Conservation (phyloP, 2,888 invertebrate species). For the Pristionchus maxplancki region DNA sequence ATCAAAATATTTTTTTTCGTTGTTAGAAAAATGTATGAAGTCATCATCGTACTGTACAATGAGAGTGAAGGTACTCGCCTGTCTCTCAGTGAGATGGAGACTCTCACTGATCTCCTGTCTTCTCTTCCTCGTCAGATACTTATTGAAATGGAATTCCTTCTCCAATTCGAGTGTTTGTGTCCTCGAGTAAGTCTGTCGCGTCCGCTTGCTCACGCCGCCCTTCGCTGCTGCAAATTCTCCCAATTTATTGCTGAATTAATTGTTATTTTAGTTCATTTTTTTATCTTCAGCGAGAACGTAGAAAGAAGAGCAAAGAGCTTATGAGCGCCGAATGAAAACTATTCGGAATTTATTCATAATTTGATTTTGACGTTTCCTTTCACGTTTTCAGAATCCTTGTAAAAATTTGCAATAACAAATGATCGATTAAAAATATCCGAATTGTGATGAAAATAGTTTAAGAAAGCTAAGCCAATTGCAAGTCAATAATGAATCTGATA, state of each 20-base stretch:
- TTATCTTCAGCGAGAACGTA: not conserved
- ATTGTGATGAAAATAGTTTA: too few species aligned
- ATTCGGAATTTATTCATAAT: not conserved
- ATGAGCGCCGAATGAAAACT: not conserved
- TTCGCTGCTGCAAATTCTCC: constrained; percentile 44
- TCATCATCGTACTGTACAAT: too few species aligned
- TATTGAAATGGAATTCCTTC: constrained; percentile 76
- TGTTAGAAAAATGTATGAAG: too few species aligned
- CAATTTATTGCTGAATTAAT: not conserved
- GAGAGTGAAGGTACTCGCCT: too few species aligned
- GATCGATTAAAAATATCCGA: too few species aligned
- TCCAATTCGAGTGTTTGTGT: constrained; percentile 76
- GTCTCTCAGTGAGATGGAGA: constrained; percentile 74
- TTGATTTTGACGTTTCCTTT: too few species aligned
- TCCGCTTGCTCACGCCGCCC: constrained; percentile 64
- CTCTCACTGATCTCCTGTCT: constrained; percentile 75
- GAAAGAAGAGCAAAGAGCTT: not conserved
- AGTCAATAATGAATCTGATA: too few species aligned
- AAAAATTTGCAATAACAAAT: too few species aligned
- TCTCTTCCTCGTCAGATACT: constrained; percentile 74
- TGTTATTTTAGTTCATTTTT: not conserved
- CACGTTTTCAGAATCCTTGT: too few species aligned
- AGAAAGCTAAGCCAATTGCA: too few species aligned
- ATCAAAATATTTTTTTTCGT: too few species aligned
- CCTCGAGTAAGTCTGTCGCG: constrained; percentile 75